Conservation (phyloP, 2,888 invertebrate genomes). For the Pandemis corylana region DNA sequence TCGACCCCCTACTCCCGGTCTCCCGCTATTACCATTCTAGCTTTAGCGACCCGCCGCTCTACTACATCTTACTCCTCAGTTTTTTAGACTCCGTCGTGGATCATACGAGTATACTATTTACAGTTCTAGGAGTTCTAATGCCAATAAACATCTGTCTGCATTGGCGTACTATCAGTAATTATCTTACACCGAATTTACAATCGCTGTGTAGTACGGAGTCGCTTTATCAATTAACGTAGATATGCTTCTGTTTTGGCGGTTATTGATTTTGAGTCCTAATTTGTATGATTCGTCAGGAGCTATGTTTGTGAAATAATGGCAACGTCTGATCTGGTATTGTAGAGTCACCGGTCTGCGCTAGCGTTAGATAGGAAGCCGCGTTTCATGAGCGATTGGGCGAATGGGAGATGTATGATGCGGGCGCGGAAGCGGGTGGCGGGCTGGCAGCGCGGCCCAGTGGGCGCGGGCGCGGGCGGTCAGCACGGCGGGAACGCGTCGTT, state of each 20-base stretch:
- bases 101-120: background rate
- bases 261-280: constrained; percentile 6
- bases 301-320: background rate
- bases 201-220: constrained; percentile 1
- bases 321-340: background rate
- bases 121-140: constrained; percentile 12
- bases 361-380: constrained; percentile 5
- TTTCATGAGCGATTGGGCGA: constrained; percentile 27
- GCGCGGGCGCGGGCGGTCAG: constrained; percentile 44
- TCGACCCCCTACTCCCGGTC: background rate
- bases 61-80: constrained; percentile 2
- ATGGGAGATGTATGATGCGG: constrained; percentile 27
- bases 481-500: constrained; percentile 58
- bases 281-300: background rate
- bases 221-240: background rate
- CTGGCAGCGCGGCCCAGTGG: constrained; percentile 39
- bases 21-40: too few species aligned
- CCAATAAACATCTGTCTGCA: constrained; percentile 2
- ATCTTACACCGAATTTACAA: constrained; percentile 1
- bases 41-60: background rate
- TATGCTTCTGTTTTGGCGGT: background rate
- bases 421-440: constrained; percentile 34
- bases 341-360: constrained; percentile 23
- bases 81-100: background rate
- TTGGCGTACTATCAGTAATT: constrained; percentile 1